Percentiles rank a stretch among this genome's conserved stretches.
phyloP scores from a whole-genome alignment of 92 coral and sea anemone genomes.

The Phymanthus crucifer region DNA sequence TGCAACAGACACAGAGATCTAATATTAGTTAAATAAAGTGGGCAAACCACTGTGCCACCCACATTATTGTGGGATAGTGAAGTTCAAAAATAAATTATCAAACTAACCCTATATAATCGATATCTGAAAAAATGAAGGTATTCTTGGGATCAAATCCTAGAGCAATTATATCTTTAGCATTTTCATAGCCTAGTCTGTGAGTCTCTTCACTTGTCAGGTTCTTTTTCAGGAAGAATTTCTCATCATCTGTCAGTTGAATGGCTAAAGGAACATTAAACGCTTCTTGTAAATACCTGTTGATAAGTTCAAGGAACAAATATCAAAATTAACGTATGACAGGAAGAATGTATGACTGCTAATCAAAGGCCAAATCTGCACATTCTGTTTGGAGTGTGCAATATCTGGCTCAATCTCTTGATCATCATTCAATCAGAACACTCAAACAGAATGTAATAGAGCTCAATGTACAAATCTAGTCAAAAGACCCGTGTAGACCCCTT shows the following conservation, averaged over 20 bases:
- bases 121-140: constrained; percentile 95
- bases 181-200: constrained; percentile 90
- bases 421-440: too few relatives aligned
- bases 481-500: too few relatives aligned
- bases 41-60: too few relatives aligned
- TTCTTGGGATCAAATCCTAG: constrained; percentile 94
- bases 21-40: too few relatives aligned
- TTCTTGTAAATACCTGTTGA: constrained; percentile 86
- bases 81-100: neutral
- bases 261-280: constrained; percentile 96
- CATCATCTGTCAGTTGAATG: constrained; percentile 97
- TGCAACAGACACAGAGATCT: too few relatives aligned
- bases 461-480: too few relatives aligned
- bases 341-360: too few relatives aligned
- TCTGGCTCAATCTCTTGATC: too few relatives aligned
- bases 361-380: too few relatives aligned
- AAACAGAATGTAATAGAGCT: too few relatives aligned
- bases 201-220: constrained; percentile 87
- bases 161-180: constrained; percentile 97
- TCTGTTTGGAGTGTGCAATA: too few relatives aligned
- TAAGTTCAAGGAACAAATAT: neutral
- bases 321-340: neutral
- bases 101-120: constrained; percentile 91
- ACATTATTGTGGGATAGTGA: too few relatives aligned
- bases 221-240: constrained; percentile 89